Evolutionary conservation across 2,113 vertebrate genomes (phyloP).

Genomic region (Stictonetta naevosa): DNA sequence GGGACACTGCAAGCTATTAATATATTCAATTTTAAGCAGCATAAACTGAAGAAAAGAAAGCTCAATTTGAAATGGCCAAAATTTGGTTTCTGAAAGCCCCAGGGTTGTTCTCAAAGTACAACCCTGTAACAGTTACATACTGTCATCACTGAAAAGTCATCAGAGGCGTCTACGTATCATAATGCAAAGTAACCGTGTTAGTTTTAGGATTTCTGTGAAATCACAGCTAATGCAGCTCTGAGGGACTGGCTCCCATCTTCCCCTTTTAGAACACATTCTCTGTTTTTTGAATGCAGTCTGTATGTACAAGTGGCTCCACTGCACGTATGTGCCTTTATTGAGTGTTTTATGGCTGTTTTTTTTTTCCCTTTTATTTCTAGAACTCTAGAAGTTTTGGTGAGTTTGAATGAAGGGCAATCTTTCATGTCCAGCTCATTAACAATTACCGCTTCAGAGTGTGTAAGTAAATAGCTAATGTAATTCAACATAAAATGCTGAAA

Average conservation of each 20-base stretch:
- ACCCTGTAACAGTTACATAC: neutral
- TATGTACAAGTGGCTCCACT: rapidly evolving
- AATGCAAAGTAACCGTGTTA: too few relatives aligned
- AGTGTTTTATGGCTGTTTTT: neutral
- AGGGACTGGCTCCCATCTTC: neutral
- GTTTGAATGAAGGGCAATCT: slow-evolving; percentile 86
- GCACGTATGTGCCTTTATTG: neutral
- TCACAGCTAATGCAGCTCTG: neutral
- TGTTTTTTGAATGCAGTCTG: neutral
- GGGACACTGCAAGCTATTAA: neutral
- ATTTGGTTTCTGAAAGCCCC: neutral
- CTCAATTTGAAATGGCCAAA: neutral
- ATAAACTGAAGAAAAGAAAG: neutral
- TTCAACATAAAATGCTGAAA: neutral
- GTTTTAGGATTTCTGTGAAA: neutral
- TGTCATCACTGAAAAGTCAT: neutral
- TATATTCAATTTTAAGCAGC: neutral
- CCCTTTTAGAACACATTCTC: neutral
- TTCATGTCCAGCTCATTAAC: slow-evolving; percentile 83
- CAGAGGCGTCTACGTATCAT: neutral
- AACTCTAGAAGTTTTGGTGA: slow-evolving; percentile 90
- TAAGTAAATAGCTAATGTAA: slow-evolving; percentile 77
- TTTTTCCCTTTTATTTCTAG: slow-evolving; percentile 73
- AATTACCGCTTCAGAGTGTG: slow-evolving; percentile 89
- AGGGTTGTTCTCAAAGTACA: neutral